Conservation (phyloP, 2,888 invertebrate species). For the Chloroclystis v-ata region DNA sequence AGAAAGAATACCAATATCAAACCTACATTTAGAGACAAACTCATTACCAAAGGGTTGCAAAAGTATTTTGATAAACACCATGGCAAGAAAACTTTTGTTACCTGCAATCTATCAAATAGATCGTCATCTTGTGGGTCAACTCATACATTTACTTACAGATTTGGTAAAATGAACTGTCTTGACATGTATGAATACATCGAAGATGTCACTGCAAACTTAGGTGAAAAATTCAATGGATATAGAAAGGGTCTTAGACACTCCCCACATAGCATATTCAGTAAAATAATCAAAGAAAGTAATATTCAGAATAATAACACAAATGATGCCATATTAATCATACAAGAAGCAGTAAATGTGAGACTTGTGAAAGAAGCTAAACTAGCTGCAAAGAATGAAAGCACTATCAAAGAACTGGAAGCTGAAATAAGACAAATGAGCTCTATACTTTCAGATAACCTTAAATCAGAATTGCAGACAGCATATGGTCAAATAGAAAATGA, state of each 20-base stretch:
- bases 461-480: slow-evolving; percentile 48
- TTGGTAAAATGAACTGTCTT: slow-evolving; percentile 78
- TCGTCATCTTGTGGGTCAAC: slow-evolving; percentile 74
- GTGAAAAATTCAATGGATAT: slow-evolving; percentile 70
- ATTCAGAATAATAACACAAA: slow-evolving; percentile 55
- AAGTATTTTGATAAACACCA: slow-evolving; percentile 75
- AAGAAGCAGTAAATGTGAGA: slow-evolving; percentile 63
- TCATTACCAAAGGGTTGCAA: slow-evolving; percentile 80
- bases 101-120: slow-evolving; percentile 79
- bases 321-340: slow-evolving; percentile 65
- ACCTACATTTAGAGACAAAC: slow-evolving; percentile 80
- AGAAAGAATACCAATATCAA: slow-evolving; percentile 73
- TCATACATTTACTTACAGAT: slow-evolving; percentile 80
- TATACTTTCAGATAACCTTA: slow-evolving; percentile 63
- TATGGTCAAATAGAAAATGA: slow-evolving; percentile 52
- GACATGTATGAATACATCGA: slow-evolving; percentile 75
- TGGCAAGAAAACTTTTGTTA: slow-evolving; percentile 79
- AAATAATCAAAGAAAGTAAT: slow-evolving; percentile 63
- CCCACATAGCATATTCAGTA: slow-evolving; percentile 61
- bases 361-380: slow-evolving; percentile 60
- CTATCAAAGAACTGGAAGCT: slow-evolving; percentile 62
- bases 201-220: slow-evolving; percentile 74
- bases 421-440: slow-evolving; percentile 69
- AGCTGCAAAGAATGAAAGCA: slow-evolving; percentile 62
- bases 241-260: slow-evolving; percentile 54